Conservation (phyloP, 2,888 invertebrate genomes). For the Idaea straminata region DNA sequence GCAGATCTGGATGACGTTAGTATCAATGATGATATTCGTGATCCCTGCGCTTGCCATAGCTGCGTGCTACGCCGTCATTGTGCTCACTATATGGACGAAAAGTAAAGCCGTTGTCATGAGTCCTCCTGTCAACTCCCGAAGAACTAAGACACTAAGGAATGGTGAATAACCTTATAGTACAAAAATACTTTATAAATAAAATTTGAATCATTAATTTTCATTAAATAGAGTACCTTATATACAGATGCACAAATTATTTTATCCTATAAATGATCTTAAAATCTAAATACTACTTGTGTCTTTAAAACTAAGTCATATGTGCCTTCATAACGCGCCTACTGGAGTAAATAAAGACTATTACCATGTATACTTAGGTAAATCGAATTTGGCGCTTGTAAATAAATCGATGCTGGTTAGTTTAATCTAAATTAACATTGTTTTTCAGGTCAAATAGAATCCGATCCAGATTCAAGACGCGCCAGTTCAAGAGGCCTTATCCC, state of each 20-base stretch:
- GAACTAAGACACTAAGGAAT: constrained; percentile 66
- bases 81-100: constrained; percentile 95
- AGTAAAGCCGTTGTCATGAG: constrained; percentile 83
- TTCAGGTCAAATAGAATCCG: constrained; percentile 72
- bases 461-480: constrained; percentile 85
- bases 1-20: constrained; percentile 93
- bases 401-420: too few species aligned
- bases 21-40: constrained; percentile 90
- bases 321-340: too few species aligned
- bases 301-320: too few species aligned
- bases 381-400: too few species aligned
- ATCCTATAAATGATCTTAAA: too few species aligned
- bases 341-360: too few species aligned
- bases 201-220: too few species aligned
- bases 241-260: too few species aligned
- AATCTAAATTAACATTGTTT: constrained; percentile 14
- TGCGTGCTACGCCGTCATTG: constrained; percentile 94
- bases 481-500: constrained; percentile 96
- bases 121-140: constrained; percentile 70
- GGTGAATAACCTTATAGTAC: constrained; percentile 45
- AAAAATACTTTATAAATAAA: too few species aligned
- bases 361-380: too few species aligned
- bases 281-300: too few species aligned
- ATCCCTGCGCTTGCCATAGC: constrained; percentile 93
- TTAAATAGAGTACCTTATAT: too few species aligned